Base-by-base conservation (phyloP, 2,113 vertebrate species). In the Odontesthes bonariensis region DNA sequence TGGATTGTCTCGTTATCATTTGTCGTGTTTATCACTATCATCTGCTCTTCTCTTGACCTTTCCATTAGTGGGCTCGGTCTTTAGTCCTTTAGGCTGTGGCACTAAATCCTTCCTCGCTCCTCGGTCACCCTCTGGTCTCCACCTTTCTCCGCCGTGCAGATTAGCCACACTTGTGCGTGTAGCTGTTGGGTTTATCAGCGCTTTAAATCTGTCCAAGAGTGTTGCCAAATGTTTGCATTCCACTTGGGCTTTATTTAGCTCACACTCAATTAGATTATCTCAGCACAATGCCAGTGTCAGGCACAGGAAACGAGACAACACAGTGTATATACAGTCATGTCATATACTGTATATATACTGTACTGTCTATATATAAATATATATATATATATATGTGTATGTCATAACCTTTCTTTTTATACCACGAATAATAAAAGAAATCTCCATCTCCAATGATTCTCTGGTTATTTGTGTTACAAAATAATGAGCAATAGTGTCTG, bases 211-310 rank as follows among this genome's bases (percentile, higher is more conserved):
- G 69, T 33, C 17, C 73, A 33, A 33, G 32, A 53, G 73, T 42
- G 77, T 81, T 66, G 70, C 46, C 79, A 74, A 84, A 88, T 79
- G 75, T 86, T 86, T 82, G 75, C 69, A 27, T 84, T 77, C 66
- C 82, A 51, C 69, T 51, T 10, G 10, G 52, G 71, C 76, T 92
- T 88, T 79, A 67, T 87, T 88, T 89, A 90, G 78, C 61, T 19
- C 70, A 9, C 55, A 9, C 62, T 72, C 33, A 81, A 88, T 87
- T 81, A 31, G 61, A 82, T 84, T 69, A 82, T 73, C 66, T 72
- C 47, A 4, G 3, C 65, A 76, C 69, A 82, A 88, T 64, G 63
- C 60, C 58, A 1, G 40, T 27, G 69, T 71, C 70, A 52, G 52
- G 2, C 56, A 22, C 33, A 52, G 71, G 53, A 73, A 75, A 27